Evolutionary conservation across 2,888 invertebrate genomes (phyloP).

Genomic region (Deroplatys truncata): DNA sequence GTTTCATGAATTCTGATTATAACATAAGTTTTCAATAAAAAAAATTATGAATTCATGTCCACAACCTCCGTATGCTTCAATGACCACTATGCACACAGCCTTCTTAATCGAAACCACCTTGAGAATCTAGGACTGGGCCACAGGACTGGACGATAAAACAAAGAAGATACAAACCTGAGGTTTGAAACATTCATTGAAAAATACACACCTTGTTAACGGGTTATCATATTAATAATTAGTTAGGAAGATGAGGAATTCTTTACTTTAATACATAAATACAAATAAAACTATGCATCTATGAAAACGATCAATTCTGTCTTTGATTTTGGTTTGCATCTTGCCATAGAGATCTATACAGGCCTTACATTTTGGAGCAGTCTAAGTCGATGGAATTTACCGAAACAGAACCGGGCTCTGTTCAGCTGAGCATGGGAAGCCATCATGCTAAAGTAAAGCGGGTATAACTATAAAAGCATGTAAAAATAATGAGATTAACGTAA

Average conservation of each 20-base stretch:
- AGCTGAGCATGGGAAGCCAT: conserved; percentile 5
- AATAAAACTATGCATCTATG: neutral
- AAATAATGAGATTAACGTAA: conserved; percentile 1
- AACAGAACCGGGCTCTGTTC: neutral
- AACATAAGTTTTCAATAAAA: neutral
- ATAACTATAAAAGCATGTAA: conserved; percentile 4
- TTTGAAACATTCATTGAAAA: neutral
- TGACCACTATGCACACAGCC: neutral
- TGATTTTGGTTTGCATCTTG: neutral
- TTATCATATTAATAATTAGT: neutral
- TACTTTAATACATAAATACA: neutral
- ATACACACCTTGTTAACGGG: neutral
- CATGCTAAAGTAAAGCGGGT: conserved; percentile 17
- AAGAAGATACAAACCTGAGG: neutral
- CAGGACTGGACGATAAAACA: neutral
- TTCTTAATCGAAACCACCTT: neutral
- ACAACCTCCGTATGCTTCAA: neutral
- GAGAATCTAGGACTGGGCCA: neutral
- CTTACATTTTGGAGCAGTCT: neutral
- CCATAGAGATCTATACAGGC: neutral
- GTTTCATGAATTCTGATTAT: neutral
- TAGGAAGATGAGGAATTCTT: too few relatives aligned
- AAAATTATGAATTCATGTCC: neutral
- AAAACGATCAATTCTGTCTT: neutral
- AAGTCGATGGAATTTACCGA: neutral